Base-by-base conservation (phyloP, 2,797 vertebrate genomes). In the Coranthus polyacanthus region DNA sequence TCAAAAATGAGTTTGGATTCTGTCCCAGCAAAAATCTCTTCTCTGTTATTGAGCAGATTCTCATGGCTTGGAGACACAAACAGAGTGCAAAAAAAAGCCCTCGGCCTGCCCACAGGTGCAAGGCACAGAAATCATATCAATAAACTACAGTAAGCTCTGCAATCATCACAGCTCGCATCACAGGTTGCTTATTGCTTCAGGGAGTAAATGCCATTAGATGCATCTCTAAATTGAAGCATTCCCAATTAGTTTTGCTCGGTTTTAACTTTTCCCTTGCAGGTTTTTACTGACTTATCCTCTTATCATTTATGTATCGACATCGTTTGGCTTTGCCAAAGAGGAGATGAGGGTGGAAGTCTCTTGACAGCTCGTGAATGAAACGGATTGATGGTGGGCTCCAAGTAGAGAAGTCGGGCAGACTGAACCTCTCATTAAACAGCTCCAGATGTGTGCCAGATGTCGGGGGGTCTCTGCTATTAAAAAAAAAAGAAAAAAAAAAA, bases 361-460 rank as follows among this genome's bases (percentile, higher is more conserved):
- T 46, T 45, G 56, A 75, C 71, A 68, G 45, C 55, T 66, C 7
- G 0, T 68, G 76, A 74, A 51, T 24, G 71, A 57, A 67, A 51
- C 7, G 16, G 62, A 70, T 70, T 75, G 74, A 82, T 72, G 62
- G 37, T 41, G 38, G 52, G 50, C 73, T 76, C 17, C 5, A 20
- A 63, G 80, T 73, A 41, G 62, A 78, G 65, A 20, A 79, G 66
- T 44, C 37, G 47, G 71, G 57, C 62, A 79, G 85, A 59, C 51
- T 55, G 59, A 80, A 68, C 52, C 75, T 61, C 83, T 91, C 85
- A 91, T 91, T 90, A 92, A 83, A 71, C 61, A 61, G 68, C 61
- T 87, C 83, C 91, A 92, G 88, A 93, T 92, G 88, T 88, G 79
- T 63, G 53, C 80, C 88, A 92, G 89, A 89, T 92, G 91, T 89